These are phyloP conservation scores for Gouania willdenowi DNA, from an alignment of 2,797 vertebrate genomes.

Conservation along the genomic window DNA sequence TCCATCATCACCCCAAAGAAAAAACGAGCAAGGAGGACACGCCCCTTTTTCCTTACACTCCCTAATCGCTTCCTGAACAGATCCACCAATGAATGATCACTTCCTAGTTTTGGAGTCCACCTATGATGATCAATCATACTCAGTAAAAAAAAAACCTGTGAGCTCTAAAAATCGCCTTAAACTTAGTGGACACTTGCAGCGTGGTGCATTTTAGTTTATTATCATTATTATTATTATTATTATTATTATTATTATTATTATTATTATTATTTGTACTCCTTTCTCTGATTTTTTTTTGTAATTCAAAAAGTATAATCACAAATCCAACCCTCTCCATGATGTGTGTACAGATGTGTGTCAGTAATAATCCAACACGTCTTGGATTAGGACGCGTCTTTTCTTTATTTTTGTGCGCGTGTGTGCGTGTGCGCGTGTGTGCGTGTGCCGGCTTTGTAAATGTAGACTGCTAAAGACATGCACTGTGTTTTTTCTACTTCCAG, in stretches of 20 bases:
- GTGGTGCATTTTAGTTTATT: constrained; percentile 82
- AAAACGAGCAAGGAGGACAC: constrained; percentile 22
- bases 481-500: neutral
- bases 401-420: no score
- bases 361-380: no score
- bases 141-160: constrained; percentile 79
- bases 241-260: neutral
- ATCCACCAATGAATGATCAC: constrained; percentile 60
- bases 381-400: no score
- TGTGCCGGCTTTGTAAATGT: constrained; percentile 79
- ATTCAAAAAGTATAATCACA: constrained; percentile 94
- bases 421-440: no score
- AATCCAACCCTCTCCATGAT: constrained; percentile 91
- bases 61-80: constrained; percentile 21
- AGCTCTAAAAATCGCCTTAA: constrained; percentile 99
- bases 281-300: constrained; percentile 73
- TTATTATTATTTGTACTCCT: neutral
- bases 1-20: constrained; percentile 42
- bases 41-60: constrained; percentile 1
- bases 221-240: neutral
- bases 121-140: constrained; percentile 66
- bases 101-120: constrained; percentile 49
- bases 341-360: constrained; percentile 97
- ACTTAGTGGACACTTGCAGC: constrained; percentile 89
- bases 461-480: no score